A percentile compares a stretch with the other conserved stretches of the same genome.
phyloP scores from a whole-genome alignment of 2,797 vertebrate genomes.

The Argya squamiceps region DNA sequence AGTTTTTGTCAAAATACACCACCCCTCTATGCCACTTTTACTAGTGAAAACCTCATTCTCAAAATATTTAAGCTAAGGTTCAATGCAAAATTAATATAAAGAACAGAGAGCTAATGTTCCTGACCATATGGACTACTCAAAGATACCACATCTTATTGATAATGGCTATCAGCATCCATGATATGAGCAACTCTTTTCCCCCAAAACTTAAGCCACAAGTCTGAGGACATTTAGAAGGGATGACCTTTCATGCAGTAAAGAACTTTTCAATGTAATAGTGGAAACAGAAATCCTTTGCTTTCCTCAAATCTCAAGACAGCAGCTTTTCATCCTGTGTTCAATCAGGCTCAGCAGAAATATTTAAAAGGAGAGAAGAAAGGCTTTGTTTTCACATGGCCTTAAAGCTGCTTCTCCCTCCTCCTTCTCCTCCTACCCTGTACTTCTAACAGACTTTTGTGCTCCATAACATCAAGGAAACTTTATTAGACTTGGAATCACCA shows the following conservation, averaged over 20 bases:
- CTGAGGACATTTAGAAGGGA: neutral
- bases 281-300: conserved; percentile 51
- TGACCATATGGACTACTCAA: neutral
- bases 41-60: neutral
- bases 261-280: conserved; percentile 7
- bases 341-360: conserved; percentile 46
- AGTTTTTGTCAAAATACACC: neutral
- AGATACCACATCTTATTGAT: neutral
- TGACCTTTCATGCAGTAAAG: neutral
- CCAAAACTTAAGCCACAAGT: neutral
- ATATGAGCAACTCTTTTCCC: neutral
- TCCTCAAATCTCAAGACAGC: conserved; percentile 54
- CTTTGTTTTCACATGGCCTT: conserved; percentile 37
- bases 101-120: neutral
- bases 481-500: neutral
- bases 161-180: neutral
- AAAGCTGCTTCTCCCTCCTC: conserved; percentile 41
- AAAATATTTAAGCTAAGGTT: neutral
- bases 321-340: conserved; percentile 66
- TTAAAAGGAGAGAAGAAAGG: conserved; percentile 61
- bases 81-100: neutral
- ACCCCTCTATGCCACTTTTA: neutral
- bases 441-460: conserved; percentile 25
- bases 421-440: neutral
- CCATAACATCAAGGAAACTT: conserved; percentile 7